Conservation (phyloP, 2,888 invertebrate species). For the Melolontha melolontha region DNA sequence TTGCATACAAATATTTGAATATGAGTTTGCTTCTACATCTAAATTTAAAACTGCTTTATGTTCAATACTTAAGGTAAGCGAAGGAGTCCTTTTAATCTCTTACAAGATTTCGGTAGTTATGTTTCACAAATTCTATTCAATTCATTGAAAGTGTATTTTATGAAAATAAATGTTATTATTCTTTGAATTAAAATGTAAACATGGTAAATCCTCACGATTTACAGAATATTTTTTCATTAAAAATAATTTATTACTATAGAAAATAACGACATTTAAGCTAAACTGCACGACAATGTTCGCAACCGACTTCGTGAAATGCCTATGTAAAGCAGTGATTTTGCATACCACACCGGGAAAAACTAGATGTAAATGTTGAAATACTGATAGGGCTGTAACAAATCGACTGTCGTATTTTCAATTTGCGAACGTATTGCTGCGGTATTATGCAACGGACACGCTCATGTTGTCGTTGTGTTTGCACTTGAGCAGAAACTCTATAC, state of each 20-base stretch:
- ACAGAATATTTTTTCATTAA: constrained; percentile 33
- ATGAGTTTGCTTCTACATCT: too few relatives aligned
- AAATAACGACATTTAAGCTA: constrained; percentile 33
- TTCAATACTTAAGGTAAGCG: too few relatives aligned
- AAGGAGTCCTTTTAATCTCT: too few relatives aligned
- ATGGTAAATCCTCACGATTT: constrained; percentile 26
- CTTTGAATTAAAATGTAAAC: constrained; percentile 9
- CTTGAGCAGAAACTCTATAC: constrained; percentile 26
- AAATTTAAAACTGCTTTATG: too few relatives aligned
- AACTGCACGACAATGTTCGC: constrained; percentile 34
- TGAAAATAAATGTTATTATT: constrained; percentile 4
- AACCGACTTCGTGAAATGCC: constrained; percentile 40
- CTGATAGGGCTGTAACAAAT: constrained; percentile 25
- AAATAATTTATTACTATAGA: constrained; percentile 35
- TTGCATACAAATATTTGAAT: too few relatives aligned
- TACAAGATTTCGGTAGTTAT: too few relatives aligned
- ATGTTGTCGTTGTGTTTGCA: constrained; percentile 24
- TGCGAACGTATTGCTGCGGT: constrained; percentile 28
- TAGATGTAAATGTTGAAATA: constrained; percentile 41
- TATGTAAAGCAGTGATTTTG: constrained; percentile 42
- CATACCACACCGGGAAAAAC: constrained; percentile 33
- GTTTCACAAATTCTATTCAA: too few relatives aligned
- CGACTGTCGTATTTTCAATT: constrained; percentile 37
- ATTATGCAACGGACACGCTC: constrained; percentile 36
- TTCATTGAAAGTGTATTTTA: too few relatives aligned